Evolutionary conservation across 53 echinoderm and acorn worm species (phyloP).

Genomic region (Pentamera pediparva): DNA sequence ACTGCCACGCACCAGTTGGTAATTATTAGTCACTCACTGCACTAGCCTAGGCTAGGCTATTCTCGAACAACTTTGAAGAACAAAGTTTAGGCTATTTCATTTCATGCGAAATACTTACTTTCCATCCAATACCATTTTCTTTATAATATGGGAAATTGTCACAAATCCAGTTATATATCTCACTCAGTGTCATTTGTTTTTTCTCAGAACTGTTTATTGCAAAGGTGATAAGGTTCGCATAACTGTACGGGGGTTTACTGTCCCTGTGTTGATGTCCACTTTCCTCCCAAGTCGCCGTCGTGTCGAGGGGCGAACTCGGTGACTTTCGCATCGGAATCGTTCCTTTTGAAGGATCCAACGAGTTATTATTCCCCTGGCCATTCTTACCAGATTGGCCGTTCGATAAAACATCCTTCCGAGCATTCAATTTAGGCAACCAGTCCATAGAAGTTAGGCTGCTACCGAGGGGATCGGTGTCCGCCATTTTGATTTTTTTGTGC

Average conservation of each 20-base stretch:
- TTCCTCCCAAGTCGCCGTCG: conserved; percentile 76
- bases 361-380: conserved; percentile 59
- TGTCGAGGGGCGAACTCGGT: conserved; percentile 87
- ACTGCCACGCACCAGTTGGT: too few relatives aligned
- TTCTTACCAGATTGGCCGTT: conserved; percentile 59
- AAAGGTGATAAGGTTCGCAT: conserved; percentile 98
- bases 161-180: conserved; percentile 99
- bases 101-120: conserved; percentile 74
- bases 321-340: conserved; percentile 93
- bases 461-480: conserved; percentile 75
- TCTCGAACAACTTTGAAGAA: too few relatives aligned
- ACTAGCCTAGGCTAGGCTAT: too few relatives aligned
- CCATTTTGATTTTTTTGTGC: conserved; percentile 89
- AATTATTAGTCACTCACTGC: too few relatives aligned
- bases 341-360: conserved; percentile 82
- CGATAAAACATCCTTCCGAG: conserved; percentile 64
- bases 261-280: conserved; percentile 69
- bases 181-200: conserved; percentile 98
- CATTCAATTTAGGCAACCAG: conserved; percentile 87
- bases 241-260: conserved; percentile 96
- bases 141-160: conserved; percentile 99
- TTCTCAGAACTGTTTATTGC: conserved; percentile 97
- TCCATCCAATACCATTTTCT: conserved; percentile 98
- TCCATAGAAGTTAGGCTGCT: conserved; percentile 99
- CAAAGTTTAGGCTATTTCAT: too few relatives aligned